Conservation (phyloP, 2,113 vertebrate genomes). For the Carettochelys insculpta region DNA sequence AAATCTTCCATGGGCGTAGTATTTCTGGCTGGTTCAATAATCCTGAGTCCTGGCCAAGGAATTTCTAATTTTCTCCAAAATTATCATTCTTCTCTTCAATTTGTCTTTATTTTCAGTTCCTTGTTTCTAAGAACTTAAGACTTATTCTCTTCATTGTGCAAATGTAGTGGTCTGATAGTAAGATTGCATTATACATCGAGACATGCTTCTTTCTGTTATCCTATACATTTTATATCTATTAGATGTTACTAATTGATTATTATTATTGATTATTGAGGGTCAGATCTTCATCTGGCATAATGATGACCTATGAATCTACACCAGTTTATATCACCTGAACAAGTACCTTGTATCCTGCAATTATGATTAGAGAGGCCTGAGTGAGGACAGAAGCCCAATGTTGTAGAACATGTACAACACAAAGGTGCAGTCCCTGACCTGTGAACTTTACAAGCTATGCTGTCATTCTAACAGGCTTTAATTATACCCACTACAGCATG, state of each 20-base stretch:
- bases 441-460: not conserved
- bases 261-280: not conserved
- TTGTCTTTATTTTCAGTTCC: not conserved
- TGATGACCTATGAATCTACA: not conserved
- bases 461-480: not conserved
- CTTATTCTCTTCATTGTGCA: not conserved
- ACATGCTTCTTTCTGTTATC: not conserved
- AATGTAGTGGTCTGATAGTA: accelerated
- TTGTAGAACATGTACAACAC: not conserved
- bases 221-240: not conserved
- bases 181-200: not conserved
- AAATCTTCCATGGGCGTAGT: not conserved
- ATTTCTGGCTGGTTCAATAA: not conserved
- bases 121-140: not conserved
- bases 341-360: not conserved
- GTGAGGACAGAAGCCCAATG: not conserved
- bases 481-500: not conserved
- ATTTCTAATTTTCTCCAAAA: not conserved
- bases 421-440: not conserved
- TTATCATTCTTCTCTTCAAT: not conserved
- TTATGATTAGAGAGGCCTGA: not conserved
- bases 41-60: not conserved
- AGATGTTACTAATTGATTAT: not conserved
- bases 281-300: not conserved
- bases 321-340: not conserved